Conservation (phyloP, 2,888 invertebrate species). For the Archips xylosteana region DNA sequence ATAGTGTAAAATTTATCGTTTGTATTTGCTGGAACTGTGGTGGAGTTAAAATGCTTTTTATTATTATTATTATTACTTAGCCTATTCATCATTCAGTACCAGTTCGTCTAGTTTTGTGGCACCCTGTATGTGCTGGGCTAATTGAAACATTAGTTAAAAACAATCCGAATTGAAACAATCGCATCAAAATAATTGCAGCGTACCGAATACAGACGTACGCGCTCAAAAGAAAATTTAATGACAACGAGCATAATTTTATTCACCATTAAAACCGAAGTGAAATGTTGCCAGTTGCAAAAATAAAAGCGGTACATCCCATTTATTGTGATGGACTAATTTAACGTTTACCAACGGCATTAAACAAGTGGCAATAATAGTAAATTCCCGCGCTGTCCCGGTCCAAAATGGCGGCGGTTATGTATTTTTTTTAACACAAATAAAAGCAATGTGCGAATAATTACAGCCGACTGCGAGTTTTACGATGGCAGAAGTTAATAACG, state of each 20-base stretch:
- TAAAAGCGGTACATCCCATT: conserved; percentile 32
- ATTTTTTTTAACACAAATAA: conserved; percentile 35
- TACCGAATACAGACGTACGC: background rate
- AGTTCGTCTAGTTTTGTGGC: no score
- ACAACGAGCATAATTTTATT: conserved; percentile 17
- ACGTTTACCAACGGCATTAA: conserved; percentile 50
- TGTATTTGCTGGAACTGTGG: no score
- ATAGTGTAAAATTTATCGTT: no score
- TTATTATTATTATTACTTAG: no score
- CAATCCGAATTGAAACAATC: background rate
- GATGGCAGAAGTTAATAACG: conserved; percentile 24
- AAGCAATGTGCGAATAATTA: conserved; percentile 36
- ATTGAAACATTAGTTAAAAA: no score
- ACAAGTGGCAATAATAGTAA: conserved; percentile 54
- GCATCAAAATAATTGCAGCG: background rate
- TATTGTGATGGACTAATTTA: conserved; percentile 44
- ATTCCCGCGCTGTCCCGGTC: conserved; percentile 45
- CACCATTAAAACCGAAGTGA: conserved; percentile 22
- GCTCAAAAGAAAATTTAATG: background rate
- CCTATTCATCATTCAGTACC: no score
- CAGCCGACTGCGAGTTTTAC: conserved; percentile 25
- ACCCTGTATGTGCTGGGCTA: no score
- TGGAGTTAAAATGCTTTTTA: no score
- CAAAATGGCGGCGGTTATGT: conserved; percentile 29
- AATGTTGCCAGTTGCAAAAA: conserved; percentile 32